Evolutionary conservation across 2,888 invertebrate species (phyloP).

Genomic region (Drosophila pullipes): DNA sequence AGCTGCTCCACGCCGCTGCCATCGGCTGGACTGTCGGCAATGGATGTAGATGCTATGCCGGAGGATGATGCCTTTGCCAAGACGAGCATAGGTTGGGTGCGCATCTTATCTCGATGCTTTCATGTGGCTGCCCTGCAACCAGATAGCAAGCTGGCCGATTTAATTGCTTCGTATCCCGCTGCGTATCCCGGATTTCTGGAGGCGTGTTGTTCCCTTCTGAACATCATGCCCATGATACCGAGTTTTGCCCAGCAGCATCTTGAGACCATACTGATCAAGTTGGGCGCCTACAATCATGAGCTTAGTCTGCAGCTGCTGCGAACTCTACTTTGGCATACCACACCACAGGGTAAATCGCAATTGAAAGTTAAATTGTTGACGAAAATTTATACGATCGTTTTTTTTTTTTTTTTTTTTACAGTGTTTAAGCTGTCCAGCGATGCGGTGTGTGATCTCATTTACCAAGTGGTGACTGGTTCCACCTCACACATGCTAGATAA

Average conservation of each 20-base stretch:
- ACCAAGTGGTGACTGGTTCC: slow-evolving; percentile 89
- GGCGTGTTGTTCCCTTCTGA: slow-evolving; percentile 90
- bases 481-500: slow-evolving; percentile 86
- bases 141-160: slow-evolving; percentile 84
- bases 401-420: slow-evolving; percentile 37
- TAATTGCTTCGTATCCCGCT: slow-evolving; percentile 87
- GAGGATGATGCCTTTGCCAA: slow-evolving; percentile 85
- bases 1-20: slow-evolving; percentile 54
- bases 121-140: slow-evolving; percentile 85
- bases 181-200: slow-evolving; percentile 89
- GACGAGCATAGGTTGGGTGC: slow-evolving; percentile 92
- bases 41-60: slow-evolving; percentile 61
- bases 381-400: not conserved
- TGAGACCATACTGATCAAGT: slow-evolving; percentile 89
- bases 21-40: slow-evolving; percentile 22
- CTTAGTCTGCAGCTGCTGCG: slow-evolving; percentile 87
- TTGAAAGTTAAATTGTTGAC: not conserved
- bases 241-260: slow-evolving; percentile 87
- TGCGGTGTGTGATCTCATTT: slow-evolving; percentile 92
- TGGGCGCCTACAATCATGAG: slow-evolving; percentile 89
- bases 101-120: slow-evolving; percentile 92
- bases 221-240: slow-evolving; percentile 89
- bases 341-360: slow-evolving; percentile 82
- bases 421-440: slow-evolving; percentile 86
- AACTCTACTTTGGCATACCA: slow-evolving; percentile 87